Evolutionary conservation across 1,140 invertebrate genomes (phyloP).

Genomic region (Glossosoma conforme): DNA sequence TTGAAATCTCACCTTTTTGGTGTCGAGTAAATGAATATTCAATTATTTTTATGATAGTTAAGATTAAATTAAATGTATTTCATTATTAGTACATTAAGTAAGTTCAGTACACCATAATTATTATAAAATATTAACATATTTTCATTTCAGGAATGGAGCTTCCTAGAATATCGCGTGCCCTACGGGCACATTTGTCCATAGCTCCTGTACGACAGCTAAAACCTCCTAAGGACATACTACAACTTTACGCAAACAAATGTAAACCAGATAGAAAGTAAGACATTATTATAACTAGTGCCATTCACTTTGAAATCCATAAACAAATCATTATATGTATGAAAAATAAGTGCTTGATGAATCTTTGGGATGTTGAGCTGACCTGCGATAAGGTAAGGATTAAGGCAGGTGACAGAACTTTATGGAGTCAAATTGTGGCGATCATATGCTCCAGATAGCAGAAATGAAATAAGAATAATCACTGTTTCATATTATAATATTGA

Average conservation of each 20-base stretch:
- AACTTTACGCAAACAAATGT: constrained; percentile 17
- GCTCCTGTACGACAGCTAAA: constrained; percentile 27
- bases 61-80: too few species aligned
- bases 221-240: constrained; percentile 15
- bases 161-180: constrained; percentile 32
- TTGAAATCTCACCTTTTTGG: too few species aligned
- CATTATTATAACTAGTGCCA: not conserved
- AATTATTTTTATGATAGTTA: too few species aligned
- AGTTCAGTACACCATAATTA: too few species aligned
- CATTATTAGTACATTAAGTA: too few species aligned
- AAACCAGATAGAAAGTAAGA: constrained; percentile 24
- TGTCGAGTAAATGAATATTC: too few species aligned
- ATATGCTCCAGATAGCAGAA: too few species aligned
- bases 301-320: not conserved
- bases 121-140: too few species aligned
- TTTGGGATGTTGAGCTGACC: not conserved
- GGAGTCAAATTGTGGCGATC: too few species aligned
- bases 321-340: not conserved
- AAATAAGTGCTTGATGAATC: not conserved
- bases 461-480: too few species aligned
- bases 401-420: not conserved
- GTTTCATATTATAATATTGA: too few species aligned
- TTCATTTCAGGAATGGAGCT: constrained; percentile 30
- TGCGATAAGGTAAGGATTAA: not conserved
- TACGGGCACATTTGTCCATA: constrained; percentile 29